A percentile compares a stretch with the other conserved stretches of the same genome.
These are phyloP conservation scores for Ochlodes sylvanus DNA, from an alignment of 2,888 invertebrate genomes.

Conservation along the genomic window DNA sequence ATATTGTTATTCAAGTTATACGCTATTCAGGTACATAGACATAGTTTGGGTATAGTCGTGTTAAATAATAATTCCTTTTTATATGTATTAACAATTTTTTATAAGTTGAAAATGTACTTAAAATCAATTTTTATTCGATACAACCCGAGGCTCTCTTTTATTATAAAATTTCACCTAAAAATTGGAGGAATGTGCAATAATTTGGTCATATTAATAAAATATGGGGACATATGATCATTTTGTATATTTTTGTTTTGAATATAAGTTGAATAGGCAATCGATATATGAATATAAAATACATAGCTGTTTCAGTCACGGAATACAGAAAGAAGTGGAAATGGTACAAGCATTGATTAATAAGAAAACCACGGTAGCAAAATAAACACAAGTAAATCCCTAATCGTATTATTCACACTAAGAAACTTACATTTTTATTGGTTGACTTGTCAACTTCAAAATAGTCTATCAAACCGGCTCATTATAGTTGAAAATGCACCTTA, in stretches of 20 bases:
- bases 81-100: slow-evolving; percentile 47
- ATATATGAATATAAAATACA: no score
- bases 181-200: slow-evolving; percentile 28
- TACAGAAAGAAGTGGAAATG: no score
- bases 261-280: no score
- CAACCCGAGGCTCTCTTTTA: slow-evolving; percentile 61
- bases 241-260: slow-evolving; percentile 8
- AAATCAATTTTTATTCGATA: slow-evolving; percentile 53
- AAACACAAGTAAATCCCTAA: no score
- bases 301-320: no score
- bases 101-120: slow-evolving; percentile 65
- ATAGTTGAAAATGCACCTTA: no score
- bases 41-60: slow-evolving; percentile 17
- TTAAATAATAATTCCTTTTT: slow-evolving; percentile 28
- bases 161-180: slow-evolving; percentile 41
- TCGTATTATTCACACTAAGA: no score
- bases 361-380: no score
- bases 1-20: slow-evolving; percentile 5
- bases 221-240: neutral
- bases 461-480: no score
- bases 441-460: no score
- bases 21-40: slow-evolving; percentile 25
- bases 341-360: no score
- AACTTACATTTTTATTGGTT: no score
- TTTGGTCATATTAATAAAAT: slow-evolving; percentile 27